A percentile compares a stretch with the other conserved stretches of the same genome.
Conservation (phyloP, 2,113 vertebrate genomes). For the Chionis minor region DNA sequence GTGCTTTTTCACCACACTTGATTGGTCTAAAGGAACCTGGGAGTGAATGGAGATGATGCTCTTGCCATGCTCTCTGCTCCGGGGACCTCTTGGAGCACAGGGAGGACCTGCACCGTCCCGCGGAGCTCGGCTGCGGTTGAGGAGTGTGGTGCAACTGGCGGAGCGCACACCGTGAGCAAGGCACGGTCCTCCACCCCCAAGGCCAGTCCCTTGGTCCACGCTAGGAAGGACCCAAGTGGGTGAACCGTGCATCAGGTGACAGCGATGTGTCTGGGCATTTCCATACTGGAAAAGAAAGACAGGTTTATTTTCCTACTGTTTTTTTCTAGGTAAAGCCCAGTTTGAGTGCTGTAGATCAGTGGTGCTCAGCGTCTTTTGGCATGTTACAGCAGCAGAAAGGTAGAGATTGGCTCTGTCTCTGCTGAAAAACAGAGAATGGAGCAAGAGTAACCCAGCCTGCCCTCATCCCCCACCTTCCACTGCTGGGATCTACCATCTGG, state of each 20-base stretch:
- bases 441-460: neutral
- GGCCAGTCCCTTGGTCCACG: neutral
- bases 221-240: neutral
- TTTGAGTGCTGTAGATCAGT: neutral
- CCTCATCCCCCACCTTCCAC: neutral
- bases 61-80: rapidly evolving
- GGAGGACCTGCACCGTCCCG: neutral
- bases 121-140: neutral
- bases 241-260: neutral
- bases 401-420: neutral
- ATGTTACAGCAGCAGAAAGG: neutral
- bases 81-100: neutral
- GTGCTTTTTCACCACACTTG: neutral
- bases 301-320: neutral
- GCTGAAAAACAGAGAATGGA: neutral
- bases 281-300: neutral
- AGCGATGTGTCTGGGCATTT: neutral
- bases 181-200: neutral
- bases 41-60: neutral
- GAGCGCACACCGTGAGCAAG: rapidly evolving
- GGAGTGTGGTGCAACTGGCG: neutral
- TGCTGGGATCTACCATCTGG: neutral
- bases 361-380: neutral
- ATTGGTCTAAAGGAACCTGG: neutral
- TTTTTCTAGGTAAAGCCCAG: neutral